These are phyloP conservation scores for Semnopithecus entellus DNA, from an alignment of 2,113 vertebrate species.

Conservation along the genomic window DNA sequence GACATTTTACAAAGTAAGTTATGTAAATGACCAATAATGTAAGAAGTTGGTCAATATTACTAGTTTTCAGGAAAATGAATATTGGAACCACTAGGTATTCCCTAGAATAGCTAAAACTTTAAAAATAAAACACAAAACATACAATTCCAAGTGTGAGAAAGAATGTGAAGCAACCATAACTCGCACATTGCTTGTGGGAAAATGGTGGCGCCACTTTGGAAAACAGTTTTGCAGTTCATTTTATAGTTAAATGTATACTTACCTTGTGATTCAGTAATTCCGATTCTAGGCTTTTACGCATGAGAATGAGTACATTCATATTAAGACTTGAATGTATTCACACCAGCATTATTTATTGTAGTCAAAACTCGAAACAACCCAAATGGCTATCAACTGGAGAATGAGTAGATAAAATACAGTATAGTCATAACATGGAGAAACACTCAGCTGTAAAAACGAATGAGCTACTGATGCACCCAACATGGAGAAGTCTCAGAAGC, in stretches of 20 bases:
- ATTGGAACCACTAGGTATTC: background rate
- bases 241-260: background rate
- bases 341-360: background rate
- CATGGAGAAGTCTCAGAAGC: background rate
- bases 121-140: background rate
- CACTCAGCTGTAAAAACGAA: background rate
- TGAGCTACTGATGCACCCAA: background rate
- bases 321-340: background rate
- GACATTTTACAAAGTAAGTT: background rate
- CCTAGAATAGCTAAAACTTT: background rate
- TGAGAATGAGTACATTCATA: background rate
- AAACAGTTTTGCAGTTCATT: background rate
- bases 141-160: background rate
- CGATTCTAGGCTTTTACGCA: background rate
- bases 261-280: background rate
- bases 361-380: background rate
- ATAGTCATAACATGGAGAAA: background rate
- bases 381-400: background rate
- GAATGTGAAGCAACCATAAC: background rate
- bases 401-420: background rate
- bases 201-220: background rate
- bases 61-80: background rate
- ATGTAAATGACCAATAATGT: background rate
- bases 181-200: background rate
- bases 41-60: background rate